Base-by-base conservation (phyloP, 2,797 vertebrate species). In the Notolabrus celidotus region DNA sequence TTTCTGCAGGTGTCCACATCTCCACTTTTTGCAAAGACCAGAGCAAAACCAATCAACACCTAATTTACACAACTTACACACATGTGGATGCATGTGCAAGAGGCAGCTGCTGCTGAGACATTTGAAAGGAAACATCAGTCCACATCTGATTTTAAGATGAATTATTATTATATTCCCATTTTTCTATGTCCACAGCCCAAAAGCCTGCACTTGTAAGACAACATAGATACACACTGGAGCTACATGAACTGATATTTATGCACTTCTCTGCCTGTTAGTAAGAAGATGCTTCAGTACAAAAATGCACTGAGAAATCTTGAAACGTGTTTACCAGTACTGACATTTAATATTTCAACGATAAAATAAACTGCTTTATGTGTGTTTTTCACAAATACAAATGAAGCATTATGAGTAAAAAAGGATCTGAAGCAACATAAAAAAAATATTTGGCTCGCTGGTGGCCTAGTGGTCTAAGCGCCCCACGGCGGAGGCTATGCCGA, bases 1-100 rank as follows among this genome's bases (percentile, higher is more conserved):
- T 51, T 34, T 57, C 41, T 71, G 41, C 33, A 62, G 49, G 58
- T 71, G 39, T 61, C 14, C 1, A 33, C 66, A 25, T 22, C 17
- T 10, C 31, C 11, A 9, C 0, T n/a, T 57, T 65, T 41, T 29
- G 2, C 55, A 34, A 27, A 11, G 10, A 55, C 27, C 14, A 12
- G 22, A 9, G n/a, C 39, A 47, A 67, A 46, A 39, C 17, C 10
- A 51, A 49, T 64, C 23, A 50, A 56, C 55, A 45, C 36, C 20
- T 55, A 14, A 12, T 47, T 46, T 14, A 42, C 19, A 53, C 6
- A 38, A 38, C 16, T 8, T 19, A 51, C 10, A 43, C 20, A 31
- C 45, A 71, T 47, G 27, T 33, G 38, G 34, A 39, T 16, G 22
- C 10, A 33, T 20, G 38, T 60, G 29, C 42, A 38, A 52, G 38